phyloP scores from a whole-genome alignment of 1,140 invertebrate species.

The Aleiodes sp. region DNA sequence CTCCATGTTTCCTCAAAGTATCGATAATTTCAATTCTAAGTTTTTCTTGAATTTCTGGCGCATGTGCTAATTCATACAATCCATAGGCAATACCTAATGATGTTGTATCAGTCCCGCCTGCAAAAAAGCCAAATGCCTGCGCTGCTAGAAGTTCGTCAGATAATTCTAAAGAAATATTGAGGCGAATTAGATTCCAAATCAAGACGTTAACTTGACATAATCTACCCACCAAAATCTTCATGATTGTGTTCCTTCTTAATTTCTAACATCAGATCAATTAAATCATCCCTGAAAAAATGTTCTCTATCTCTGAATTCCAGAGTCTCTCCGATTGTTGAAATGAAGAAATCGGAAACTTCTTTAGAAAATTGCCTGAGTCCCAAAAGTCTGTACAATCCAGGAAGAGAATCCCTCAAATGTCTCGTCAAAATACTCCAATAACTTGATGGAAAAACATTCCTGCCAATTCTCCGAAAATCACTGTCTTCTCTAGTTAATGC shows the following conservation, averaged over 20 bases:
- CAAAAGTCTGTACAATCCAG: too few relatives aligned
- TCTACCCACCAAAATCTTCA: too few relatives aligned
- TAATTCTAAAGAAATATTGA: too few relatives aligned
- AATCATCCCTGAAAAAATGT: slow-evolving; percentile 61
- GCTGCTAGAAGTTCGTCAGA: too few relatives aligned
- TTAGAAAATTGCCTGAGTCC: too few relatives aligned
- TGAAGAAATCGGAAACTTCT: background rate
- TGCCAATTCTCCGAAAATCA: slow-evolving; percentile 58
- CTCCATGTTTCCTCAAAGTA: slow-evolving; percentile 39
- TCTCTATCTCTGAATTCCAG: slow-evolving; percentile 60
- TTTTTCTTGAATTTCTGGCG: slow-evolving; percentile 39
- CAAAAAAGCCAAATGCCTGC: too few relatives aligned
- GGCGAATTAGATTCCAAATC: too few relatives aligned
- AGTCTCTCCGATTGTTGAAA: slow-evolving; percentile 31
- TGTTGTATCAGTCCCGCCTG: background rate
- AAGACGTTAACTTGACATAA: too few relatives aligned
- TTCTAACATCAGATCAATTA: slow-evolving; percentile 64
- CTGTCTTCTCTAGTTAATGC: slow-evolving; percentile 61
- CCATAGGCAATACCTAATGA: background rate
- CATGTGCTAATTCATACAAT: slow-evolving; percentile 40
- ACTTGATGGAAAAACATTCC: slow-evolving; percentile 38
- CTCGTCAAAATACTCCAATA: background rate
- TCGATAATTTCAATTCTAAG: slow-evolving; percentile 60
- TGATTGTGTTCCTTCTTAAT: slow-evolving; percentile 24
- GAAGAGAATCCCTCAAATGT: too few relatives aligned